Conservation (phyloP, 37 sponge, comb jelly and placozoan species). For the Amphimedon queenslandica region DNA sequence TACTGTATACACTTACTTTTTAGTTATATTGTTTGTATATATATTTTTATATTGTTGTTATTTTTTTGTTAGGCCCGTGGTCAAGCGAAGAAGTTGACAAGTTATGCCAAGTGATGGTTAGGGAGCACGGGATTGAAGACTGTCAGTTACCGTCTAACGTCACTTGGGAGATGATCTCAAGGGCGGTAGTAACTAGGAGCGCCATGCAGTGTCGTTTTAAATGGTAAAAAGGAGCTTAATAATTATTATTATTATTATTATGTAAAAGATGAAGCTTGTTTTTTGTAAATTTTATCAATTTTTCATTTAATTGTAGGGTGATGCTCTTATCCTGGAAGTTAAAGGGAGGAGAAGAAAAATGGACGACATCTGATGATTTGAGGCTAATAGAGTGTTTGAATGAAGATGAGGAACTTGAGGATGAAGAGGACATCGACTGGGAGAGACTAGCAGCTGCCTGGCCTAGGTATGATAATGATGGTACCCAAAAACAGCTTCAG, state of each 20-base stretch:
- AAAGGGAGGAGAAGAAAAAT: constrained; percentile 6
- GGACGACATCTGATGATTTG: constrained; percentile 21
- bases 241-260: neutral
- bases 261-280: no score
- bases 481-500: neutral
- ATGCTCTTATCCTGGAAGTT: constrained; percentile 4
- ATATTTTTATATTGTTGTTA: no score
- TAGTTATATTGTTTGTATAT: no score
- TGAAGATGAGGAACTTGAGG: neutral
- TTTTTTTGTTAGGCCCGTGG: constrained; percentile 37
- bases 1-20: neutral
- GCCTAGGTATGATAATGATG: constrained; percentile 9
- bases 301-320: neutral
- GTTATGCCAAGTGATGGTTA: constrained; percentile 25
- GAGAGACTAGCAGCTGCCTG: constrained; percentile 13
- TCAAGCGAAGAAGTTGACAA: constrained; percentile 36
- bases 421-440: constrained; percentile 47
- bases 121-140: constrained; percentile 2
- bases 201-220: constrained; percentile 39
- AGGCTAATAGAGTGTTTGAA: constrained; percentile 13
- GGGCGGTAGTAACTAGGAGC: constrained; percentile 19
- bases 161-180: constrained; percentile 31
- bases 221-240: constrained; percentile 7
- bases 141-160: constrained; percentile 6
- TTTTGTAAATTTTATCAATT: neutral